phyloP scores from a whole-genome alignment of 2,113 vertebrate species.

The Cochlearius cochlearius region DNA sequence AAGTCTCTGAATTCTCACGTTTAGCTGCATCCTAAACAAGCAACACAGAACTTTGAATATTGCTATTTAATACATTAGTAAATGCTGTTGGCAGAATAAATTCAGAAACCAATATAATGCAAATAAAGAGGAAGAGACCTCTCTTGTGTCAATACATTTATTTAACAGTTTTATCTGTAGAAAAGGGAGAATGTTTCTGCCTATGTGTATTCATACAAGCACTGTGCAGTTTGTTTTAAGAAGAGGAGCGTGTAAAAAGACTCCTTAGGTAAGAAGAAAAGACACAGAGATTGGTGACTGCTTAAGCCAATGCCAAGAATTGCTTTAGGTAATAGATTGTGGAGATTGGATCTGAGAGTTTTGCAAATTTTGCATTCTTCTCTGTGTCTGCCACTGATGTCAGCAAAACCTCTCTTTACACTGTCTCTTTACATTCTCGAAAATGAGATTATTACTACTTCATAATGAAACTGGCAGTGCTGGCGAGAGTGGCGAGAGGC shows the following conservation, averaged over 20 bases:
- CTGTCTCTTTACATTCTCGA: background rate
- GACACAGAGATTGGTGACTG: background rate
- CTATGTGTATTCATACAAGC: background rate
- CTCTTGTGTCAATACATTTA: background rate
- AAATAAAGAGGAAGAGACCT: background rate
- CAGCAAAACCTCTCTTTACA: background rate
- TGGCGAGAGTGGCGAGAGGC: background rate
- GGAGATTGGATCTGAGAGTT: background rate
- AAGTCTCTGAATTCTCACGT: background rate
- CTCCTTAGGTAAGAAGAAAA: background rate
- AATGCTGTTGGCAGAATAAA: background rate
- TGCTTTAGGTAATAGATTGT: background rate
- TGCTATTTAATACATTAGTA: background rate
- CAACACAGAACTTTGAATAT: background rate
- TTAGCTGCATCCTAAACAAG: background rate
- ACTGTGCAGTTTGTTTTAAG: background rate
- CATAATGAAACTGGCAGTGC: background rate
- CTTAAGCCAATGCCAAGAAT: background rate
- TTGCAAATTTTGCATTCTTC: background rate
- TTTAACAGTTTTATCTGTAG: background rate
- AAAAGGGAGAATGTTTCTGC: background rate
- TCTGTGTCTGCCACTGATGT: background rate
- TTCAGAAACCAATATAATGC: background rate
- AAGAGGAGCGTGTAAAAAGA: background rate
- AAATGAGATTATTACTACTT: background rate